Base-by-base conservation (phyloP, 2,797 vertebrate species). In the Anguilla megastoma region DNA sequence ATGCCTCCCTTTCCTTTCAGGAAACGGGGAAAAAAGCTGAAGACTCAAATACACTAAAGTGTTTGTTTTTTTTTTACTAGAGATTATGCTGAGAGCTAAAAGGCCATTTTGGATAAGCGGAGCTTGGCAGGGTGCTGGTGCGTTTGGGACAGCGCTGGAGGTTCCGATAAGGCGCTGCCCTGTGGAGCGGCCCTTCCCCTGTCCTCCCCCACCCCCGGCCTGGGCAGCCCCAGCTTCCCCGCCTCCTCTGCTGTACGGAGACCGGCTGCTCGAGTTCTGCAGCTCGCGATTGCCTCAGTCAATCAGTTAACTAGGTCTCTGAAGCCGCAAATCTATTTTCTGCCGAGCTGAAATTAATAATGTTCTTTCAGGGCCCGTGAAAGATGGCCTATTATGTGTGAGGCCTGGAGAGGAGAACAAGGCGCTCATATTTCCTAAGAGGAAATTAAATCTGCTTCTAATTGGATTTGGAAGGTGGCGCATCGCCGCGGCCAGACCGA, bases 291-390 rank as follows among this genome's bases (percentile, higher is more conserved):
- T 88, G 87, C 89, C 87, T 87, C 86, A 87, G 87, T 88, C 90
- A 88, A 88, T 89, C 89, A 90, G 89, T 89, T 90, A 89, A 89
- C 86, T 84, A 84, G 90, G 88, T 89, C 90, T 89, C 90, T 88
- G 85, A 89, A 86, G 90, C 89, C 76, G 84, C 89, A 89, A 89
- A 91, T 89, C 90, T 87, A 89, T 86, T 89, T 89, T 90, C 89
- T 87, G 86, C 86, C 84, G 85, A 88, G 85, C 56, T 85, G 80
- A 91, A 90, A 88, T 91, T 86, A 91, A 91, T 91, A 89, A 89
- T 85, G 50, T 88, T 91, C 90, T 85, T 85, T 87, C 84, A 89
- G 80, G 85, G 85, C 45, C 85, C 85, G 83, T 90, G 88, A 89
- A 90, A 86, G 88, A 87, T 89, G 88, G 82, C 85, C 88, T 85